Evolutionary conservation across 2,113 vertebrate species (phyloP), one percentile per base, ranked within the genome.

Genomic region (Heteronetta atricapilla): DNA sequence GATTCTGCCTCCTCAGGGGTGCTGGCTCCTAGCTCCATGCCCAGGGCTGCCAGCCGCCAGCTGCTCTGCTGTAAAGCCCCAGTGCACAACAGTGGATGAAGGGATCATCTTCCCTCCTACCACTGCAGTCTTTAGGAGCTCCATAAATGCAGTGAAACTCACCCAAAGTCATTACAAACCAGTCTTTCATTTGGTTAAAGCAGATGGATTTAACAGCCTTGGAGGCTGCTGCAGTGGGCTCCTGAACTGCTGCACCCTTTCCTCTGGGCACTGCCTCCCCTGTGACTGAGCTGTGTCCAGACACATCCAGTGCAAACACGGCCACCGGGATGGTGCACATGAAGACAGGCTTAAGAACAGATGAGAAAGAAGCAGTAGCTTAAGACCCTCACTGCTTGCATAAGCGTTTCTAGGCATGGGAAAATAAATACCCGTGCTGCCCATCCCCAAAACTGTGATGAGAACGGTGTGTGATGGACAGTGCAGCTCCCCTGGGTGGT

Each of bases 401-500:
- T 14, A 74, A 64, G 26, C 70, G 85, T 52, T 85, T 48, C 62
- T 64, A 79, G 38, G 46, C n/a, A 56, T 2, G 3, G 22, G 17
- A 83, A 64, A 77, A 33, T 7, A 55, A 70, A 0, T 38, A 21
- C 11, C 31, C 28, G 18, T 63, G 50, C 36, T 63, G 26, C 46
- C 18, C 13, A 6, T 67, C 48, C 48, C 75, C 8, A 89, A 85
- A 33, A 1, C 33, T 36, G 23, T 55, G 67, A 88, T 3, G 58
- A 17, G 59, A 42, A 13, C 46, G 9, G 10, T 46, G n/a, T 10
- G 21, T 63, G 62, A 86, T 1, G 2, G 40, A 50, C 5, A 38
- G 11, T 3, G 5, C 19, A 89, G 60, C n/a, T 70, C 25, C 31
- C 19, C 0, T 0, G 44, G 31, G 23, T 4, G 17, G 56, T 0